Conservation (phyloP, 1,140 invertebrate genomes). For the Drosophila sproati region DNA sequence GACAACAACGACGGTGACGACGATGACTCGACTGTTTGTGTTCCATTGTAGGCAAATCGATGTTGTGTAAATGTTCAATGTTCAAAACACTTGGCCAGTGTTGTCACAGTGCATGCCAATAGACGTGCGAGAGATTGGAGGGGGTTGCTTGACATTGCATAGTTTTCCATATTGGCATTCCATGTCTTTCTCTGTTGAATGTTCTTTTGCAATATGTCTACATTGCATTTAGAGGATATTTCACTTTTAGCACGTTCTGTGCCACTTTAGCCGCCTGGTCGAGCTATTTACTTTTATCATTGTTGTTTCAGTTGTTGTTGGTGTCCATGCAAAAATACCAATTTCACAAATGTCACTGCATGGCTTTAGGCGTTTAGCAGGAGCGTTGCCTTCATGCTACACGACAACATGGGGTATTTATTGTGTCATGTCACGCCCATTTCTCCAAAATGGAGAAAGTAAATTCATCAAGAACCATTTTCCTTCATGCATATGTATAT, state of each 20-base stretch:
- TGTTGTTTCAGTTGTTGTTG: constrained; percentile 5
- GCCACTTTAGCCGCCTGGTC: constrained; percentile 66
- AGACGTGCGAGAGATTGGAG: neutral
- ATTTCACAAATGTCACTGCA: constrained; percentile 76
- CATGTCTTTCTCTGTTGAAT: constrained; percentile 6
- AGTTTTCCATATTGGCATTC: constrained; percentile 27
- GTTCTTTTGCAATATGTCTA: constrained; percentile 32
- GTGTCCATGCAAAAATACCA: constrained; percentile 65
- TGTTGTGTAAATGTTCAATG: constrained; percentile 57
- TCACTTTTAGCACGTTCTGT: constrained; percentile 63
- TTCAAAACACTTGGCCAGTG: constrained; percentile 48
- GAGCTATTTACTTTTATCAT: constrained; percentile 70
- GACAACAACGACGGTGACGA: constrained; percentile 21
- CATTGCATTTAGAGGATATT: constrained; percentile 38
- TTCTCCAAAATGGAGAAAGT: neutral
- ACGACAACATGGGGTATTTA: constrained; percentile 28
- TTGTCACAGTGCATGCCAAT: constrained; percentile 11
- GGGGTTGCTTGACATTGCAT: constrained; percentile 12
- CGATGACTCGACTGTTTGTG: constrained; percentile 1
- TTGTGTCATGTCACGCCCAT: constrained; percentile 26
- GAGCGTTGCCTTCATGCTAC: constrained; percentile 24
- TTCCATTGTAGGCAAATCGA: constrained; percentile 55
- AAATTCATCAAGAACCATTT: neutral
- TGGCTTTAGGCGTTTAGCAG: constrained; percentile 63
- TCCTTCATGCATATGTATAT: neutral